phyloP scores from a whole-genome alignment of 2,888 invertebrate species.

The Tillus elongatus region DNA sequence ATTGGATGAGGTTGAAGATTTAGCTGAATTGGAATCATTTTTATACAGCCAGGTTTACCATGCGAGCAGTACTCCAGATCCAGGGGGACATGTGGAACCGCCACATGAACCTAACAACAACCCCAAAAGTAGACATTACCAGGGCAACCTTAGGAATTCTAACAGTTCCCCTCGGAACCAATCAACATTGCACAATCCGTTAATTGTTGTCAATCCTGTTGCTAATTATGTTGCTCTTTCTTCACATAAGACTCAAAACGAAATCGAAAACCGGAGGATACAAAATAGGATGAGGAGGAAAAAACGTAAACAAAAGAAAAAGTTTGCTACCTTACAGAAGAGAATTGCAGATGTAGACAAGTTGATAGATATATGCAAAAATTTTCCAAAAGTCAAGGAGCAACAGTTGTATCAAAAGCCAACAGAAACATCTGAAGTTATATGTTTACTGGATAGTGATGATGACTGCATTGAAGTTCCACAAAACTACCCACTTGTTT shows the following conservation, averaged over 20 bases:
- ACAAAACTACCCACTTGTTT: conserved; percentile 12
- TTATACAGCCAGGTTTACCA: conserved; percentile 37
- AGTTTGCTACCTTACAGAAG: conserved; percentile 14
- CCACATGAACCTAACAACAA: background rate
- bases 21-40: conserved; percentile 34
- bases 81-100: background rate
- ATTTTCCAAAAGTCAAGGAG: background rate
- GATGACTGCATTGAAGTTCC: conserved; percentile 14
- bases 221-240: conserved; percentile 15
- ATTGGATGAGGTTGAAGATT: conserved; percentile 21
- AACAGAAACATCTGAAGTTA: background rate
- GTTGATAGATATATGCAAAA: background rate
- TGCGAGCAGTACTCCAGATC: conserved; percentile 7
- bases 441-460: conserved; percentile 15
- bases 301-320: conserved; percentile 3
- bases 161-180: no score
- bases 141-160: no score
- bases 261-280: no score
- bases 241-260: conserved; percentile 8
- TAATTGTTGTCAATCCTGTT: no score
- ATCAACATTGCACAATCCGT: no score
- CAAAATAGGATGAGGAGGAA: no score
- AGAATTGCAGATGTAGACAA: background rate
- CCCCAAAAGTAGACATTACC: conserved; percentile 1
- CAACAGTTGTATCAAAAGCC: background rate